Conservation (phyloP, 2,797 vertebrate genomes). For the Diglossa cyanea region DNA sequence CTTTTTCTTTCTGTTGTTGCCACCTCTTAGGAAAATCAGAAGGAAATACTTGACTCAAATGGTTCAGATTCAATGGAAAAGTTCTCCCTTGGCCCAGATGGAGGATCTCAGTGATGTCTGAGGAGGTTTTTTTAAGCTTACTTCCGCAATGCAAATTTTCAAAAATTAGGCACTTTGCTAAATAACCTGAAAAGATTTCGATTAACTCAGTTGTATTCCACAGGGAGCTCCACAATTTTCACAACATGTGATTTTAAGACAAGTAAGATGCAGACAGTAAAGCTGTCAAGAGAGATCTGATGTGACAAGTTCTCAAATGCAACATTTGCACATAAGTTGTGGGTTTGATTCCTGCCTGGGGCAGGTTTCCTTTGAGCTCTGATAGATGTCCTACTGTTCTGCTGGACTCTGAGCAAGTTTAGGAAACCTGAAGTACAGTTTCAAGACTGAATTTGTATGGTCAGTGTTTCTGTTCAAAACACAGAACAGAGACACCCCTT, state of each 20-base stretch:
- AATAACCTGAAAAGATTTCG: neutral
- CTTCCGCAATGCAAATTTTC: neutral
- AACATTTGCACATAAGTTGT: neutral
- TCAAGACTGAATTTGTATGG: neutral
- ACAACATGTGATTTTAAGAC: neutral
- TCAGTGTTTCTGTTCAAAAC: neutral
- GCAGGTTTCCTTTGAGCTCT: neutral
- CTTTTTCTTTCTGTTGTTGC: neutral
- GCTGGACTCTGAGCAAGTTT: neutral
- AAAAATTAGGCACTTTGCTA: neutral
- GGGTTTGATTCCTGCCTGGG: neutral
- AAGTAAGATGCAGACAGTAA: neutral
- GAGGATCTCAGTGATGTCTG: neutral
- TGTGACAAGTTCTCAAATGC: neutral
- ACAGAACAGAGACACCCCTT: neutral
- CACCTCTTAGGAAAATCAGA: neutral
- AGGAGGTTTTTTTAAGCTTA: neutral
- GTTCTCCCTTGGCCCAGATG: neutral
- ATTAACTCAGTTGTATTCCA: neutral
- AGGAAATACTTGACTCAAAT: neutral
- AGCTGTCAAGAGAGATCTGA: neutral
- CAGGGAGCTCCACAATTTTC: neutral
- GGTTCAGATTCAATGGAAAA: neutral
- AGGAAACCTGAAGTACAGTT: neutral
- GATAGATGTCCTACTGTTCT: neutral